Conservation (phyloP, 2,797 vertebrate species). For the Trachurus trachurus region DNA sequence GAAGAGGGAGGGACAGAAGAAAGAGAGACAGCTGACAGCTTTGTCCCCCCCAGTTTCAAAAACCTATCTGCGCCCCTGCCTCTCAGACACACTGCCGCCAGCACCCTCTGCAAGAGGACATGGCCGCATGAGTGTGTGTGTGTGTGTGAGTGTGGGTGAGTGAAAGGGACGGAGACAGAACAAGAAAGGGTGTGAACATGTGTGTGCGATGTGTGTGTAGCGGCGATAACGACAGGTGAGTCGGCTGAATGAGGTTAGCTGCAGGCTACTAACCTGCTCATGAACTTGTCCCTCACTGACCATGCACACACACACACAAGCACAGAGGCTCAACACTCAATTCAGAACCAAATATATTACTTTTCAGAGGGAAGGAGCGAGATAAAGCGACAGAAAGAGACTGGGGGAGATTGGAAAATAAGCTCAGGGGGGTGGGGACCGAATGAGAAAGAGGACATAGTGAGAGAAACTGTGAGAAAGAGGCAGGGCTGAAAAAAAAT, state of each 20-base stretch:
- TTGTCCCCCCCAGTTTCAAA: too few relatives aligned
- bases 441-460: neutral
- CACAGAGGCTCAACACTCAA: slow-evolving; percentile 7
- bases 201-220: neutral
- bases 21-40: too few relatives aligned
- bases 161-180: slow-evolving; percentile 20
- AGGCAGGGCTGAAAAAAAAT: slow-evolving; percentile 19
- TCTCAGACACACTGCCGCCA: slow-evolving; percentile 35
- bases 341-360: slow-evolving; percentile 46
- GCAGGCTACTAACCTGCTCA: slow-evolving; percentile 48
- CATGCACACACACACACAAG: slow-evolving; percentile 21
- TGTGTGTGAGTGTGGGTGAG: slow-evolving; percentile 2
- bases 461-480: neutral
- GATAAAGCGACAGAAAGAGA: slow-evolving; percentile 34
- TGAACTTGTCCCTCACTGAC: slow-evolving; percentile 40
- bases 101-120: slow-evolving; percentile 18
- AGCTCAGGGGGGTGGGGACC: slow-evolving; percentile 2
- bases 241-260: slow-evolving; percentile 32
- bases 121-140: slow-evolving; percentile 1
- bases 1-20: too few relatives aligned
- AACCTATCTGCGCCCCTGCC: too few relatives aligned
- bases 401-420: slow-evolving; percentile 34
- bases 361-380: slow-evolving; percentile 29
- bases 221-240: slow-evolving; percentile 30
- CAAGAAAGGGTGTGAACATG: neutral